Conservation (phyloP, 1,140 invertebrate genomes). For the Drosophila bifasciata region DNA sequence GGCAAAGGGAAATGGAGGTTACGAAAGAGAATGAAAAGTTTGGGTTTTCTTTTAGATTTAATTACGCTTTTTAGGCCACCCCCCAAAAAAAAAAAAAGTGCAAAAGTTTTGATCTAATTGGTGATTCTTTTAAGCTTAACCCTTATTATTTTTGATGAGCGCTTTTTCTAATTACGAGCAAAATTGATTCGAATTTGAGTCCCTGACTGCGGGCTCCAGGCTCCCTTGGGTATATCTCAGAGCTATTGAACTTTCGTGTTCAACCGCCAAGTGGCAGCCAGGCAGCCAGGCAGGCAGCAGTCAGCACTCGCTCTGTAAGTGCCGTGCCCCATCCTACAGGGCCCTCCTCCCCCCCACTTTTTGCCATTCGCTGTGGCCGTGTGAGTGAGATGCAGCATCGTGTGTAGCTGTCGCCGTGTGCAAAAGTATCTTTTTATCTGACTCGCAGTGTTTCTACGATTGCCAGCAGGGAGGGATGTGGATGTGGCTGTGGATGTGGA, state of each 20-base stretch:
- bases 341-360: conserved; percentile 1
- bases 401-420: conserved; percentile 60
- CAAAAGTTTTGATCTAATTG: conserved; percentile 71
- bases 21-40: conserved; percentile 23
- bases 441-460: conserved; percentile 69
- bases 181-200: conserved; percentile 59
- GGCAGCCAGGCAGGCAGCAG: no score
- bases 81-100: conserved; percentile 38
- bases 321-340: background rate
- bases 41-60: conserved; percentile 60
- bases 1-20: conserved; percentile 5
- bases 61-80: conserved; percentile 44
- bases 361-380: conserved; percentile 2
- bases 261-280: conserved; percentile 16
- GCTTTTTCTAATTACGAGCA: conserved; percentile 65
- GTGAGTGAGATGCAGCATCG: conserved; percentile 29
- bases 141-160: conserved; percentile 64
- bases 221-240: background rate
- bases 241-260: no score
- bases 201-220: no score
- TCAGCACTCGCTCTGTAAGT: conserved; percentile 6
- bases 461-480: conserved; percentile 38
- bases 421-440: conserved; percentile 81
- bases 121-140: conserved; percentile 76
- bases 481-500: conserved; percentile 19